Conservation (phyloP, 1,140 invertebrate species). For the Teleopsis dalmanni region DNA sequence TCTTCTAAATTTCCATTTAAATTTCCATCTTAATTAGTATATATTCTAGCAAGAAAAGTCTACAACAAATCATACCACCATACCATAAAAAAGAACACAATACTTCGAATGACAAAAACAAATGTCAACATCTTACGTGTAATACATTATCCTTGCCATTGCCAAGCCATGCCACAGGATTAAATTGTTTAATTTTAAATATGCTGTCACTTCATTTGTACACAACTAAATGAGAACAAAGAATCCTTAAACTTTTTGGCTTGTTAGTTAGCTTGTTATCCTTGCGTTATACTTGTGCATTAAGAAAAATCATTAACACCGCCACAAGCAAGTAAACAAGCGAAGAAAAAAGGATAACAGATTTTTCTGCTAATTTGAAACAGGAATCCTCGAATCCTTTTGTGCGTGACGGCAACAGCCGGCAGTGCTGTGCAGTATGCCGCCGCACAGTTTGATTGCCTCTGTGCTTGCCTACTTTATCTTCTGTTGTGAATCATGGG, state of each 20-base stretch:
- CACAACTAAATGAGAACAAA: conserved; percentile 3
- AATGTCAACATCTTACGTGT: too few species aligned
- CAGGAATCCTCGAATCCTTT: conserved; percentile 24
- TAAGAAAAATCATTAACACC: conserved; percentile 43
- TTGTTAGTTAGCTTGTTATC: not conserved
- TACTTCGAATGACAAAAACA: too few species aligned
- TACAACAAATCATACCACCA: too few species aligned
- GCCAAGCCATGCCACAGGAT: conserved; percentile 17
- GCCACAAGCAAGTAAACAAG: conserved; percentile 37
- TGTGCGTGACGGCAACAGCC: conserved; percentile 33
- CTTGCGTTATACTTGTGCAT: not conserved
- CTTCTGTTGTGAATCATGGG: too few species aligned
- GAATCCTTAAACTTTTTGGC: not conserved
- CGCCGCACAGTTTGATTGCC: too few species aligned
- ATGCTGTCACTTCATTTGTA: conserved; percentile 40
- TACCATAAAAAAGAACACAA: too few species aligned
- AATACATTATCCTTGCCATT: too few species aligned
- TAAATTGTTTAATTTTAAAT: conserved; percentile 44
- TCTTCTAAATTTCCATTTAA: too few species aligned
- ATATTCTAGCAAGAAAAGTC: too few species aligned
- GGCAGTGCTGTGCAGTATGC: not conserved
- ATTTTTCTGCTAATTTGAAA: conserved; percentile 44
- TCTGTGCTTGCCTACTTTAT: too few species aligned
- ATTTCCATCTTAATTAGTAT: too few species aligned
- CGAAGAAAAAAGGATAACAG: conserved; percentile 37